Conservation (phyloP, 2,888 invertebrate species). For the Agonopterix alstromeriana region DNA sequence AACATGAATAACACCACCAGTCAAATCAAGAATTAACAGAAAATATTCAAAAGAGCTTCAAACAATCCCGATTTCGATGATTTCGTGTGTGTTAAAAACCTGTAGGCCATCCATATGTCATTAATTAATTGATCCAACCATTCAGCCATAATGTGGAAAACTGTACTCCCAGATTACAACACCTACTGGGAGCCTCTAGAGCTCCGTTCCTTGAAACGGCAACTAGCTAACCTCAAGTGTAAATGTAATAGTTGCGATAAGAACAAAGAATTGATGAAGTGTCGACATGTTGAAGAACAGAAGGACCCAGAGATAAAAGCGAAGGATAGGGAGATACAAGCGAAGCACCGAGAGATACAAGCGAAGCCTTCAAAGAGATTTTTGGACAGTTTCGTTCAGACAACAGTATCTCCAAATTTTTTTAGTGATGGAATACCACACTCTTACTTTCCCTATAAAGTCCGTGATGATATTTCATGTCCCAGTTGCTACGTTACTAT, state of each 20-base stretch:
- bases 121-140: background rate
- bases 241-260: slow-evolving; percentile 27
- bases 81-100: too few species aligned
- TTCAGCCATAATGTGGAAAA: slow-evolving; percentile 12
- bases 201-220: slow-evolving; percentile 36
- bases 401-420: slow-evolving; percentile 6
- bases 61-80: too few species aligned
- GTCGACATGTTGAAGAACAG: background rate
- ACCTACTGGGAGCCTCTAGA: slow-evolving; percentile 34
- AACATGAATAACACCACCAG: too few species aligned
- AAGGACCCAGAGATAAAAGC: background rate
- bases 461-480: slow-evolving; percentile 15
- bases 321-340: background rate
- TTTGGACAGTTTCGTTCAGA: slow-evolving; percentile 17
- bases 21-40: too few species aligned
- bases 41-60: too few species aligned
- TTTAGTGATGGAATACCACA: slow-evolving; percentile 1
- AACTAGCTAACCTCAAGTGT: slow-evolving; percentile 40
- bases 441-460: too few species aligned
- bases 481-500: slow-evolving; percentile 38
- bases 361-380: slow-evolving; percentile 10
- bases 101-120: background rate
- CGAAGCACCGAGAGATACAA: slow-evolving; percentile 24
- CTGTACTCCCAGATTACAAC: slow-evolving; percentile 2
- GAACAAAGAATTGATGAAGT: background rate